Base-by-base conservation (phyloP, 1,140 invertebrate genomes). In the Temnothorax longispinosus region DNA sequence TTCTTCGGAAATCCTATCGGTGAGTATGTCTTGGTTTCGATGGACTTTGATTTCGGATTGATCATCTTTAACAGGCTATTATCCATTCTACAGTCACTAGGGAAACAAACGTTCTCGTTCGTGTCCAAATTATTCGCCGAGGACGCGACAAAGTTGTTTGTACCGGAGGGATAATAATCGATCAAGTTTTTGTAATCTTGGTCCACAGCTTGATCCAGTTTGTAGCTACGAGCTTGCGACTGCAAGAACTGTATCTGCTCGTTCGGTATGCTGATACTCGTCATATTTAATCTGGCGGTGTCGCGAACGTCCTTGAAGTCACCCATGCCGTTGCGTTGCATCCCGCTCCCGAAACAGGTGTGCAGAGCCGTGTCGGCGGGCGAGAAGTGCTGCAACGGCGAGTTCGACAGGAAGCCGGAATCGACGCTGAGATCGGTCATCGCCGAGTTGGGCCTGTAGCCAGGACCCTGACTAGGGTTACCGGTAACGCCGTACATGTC, bases 401-500 rank as follows among this genome's bases (percentile, higher is more conserved):
- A 95, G 72, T 94, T 95, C 2, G 95, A 94, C 38, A 94, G 81
- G 87, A 95, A 95, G 18, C 93, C 93, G 18, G 94, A 95, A 87
- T 95, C 94, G 2, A 81, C 90, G 86, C 91, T 94, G 27, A 94
- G 91, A 84, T 95, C 94, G 75, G 93, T 95, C 93, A 95, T 94
- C 60, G 94, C 91, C 18, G 94, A 94, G 7, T 91, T 91, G 27
- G 95, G 93, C 65, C 93, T 90, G 74, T 94, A 94, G 5, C 80
- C 69, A 2, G 69, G n/a, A 50, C 80, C 32, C 58, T 80, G 91
- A 85, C 91, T 91, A 85, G 69, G 85, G 44, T 88, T 93, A 72
- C 85, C 75, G 67, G 90, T 90, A 58, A 87, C 67, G 32, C 89
- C 92, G 54, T 94, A 94, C 38, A 93, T 87, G 65, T 95, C 94